phyloP scores from a whole-genome alignment of 2,888 invertebrate genomes.

The Platycnemis pennipes region DNA sequence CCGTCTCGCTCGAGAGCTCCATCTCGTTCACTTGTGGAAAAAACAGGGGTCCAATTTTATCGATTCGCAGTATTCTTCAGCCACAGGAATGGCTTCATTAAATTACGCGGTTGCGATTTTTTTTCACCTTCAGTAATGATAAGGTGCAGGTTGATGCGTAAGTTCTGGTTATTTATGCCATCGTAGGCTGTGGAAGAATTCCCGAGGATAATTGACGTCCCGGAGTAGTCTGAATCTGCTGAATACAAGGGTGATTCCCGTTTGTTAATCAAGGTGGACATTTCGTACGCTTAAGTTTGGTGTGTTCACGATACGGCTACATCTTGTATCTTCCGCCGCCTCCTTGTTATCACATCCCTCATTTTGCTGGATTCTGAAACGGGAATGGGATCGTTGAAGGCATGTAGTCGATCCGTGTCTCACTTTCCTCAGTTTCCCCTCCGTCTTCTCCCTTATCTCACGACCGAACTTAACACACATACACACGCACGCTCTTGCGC shows the following conservation, averaged over 20 bases:
- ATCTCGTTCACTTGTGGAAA: not conserved
- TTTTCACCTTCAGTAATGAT: not conserved
- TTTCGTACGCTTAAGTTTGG: not conserved
- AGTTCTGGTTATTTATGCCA: too few relatives aligned
- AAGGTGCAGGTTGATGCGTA: too few relatives aligned
- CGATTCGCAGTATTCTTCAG: not conserved
- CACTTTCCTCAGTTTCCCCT: not conserved
- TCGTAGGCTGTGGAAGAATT: not conserved
- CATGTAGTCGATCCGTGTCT: not conserved
- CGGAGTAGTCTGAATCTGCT: not conserved
- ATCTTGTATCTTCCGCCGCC: not conserved
- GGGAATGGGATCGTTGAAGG: not conserved
- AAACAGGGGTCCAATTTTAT: not conserved
- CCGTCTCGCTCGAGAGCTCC: not conserved
- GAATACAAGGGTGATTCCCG: not conserved
- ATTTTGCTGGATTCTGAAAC: not conserved
- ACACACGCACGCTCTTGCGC: not conserved
- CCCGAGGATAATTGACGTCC: not conserved
- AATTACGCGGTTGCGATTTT: not conserved
- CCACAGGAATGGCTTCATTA: not conserved
- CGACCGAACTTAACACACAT: constrained; percentile 14
- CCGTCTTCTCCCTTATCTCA: not conserved
- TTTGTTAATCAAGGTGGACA: not conserved
- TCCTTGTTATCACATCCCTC: constrained; percentile 2
- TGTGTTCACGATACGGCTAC: not conserved